Base-by-base conservation (phyloP, 2,797 vertebrate genomes). In the Melanotaenia pygmaea region DNA sequence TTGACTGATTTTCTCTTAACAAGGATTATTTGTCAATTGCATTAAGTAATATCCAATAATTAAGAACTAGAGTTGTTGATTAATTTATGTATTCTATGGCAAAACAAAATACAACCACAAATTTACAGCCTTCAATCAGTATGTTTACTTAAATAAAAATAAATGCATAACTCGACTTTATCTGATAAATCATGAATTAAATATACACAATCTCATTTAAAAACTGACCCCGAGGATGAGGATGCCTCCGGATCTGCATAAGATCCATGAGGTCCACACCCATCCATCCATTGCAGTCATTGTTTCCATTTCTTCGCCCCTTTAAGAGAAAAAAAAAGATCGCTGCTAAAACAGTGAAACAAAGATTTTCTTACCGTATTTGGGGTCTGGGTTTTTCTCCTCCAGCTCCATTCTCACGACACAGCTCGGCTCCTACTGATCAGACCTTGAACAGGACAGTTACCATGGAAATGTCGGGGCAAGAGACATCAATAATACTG, bases 381-480 rank as follows among this genome's bases (percentile, higher is more conserved):
- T 94, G 1, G 89, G 68, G 66, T 94, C 93, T 24, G 90, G 88
- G 10, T 82, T 93, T 87, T 94, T 94, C 32, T 93, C 93, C 61
- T 94, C 92, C 73, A 85, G 75, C 74, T 94, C 94, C 94, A 94
- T 94, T 84, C 59, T 88, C 70, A 47, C 68, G 3, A 16, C 76
- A 34, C 58, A 20, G 63, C 63, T 72, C 54, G 56, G 72, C 76
- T 81, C 53, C 70, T 69, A 77, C 80, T 58, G 81, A 59, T 89
- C 64, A 87, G 53, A 83, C 59, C 64, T 69, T 8, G 28, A 75
- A 85, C 85, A 61, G 87, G 77, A 79, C 80, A 87, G 91, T 90
- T 88, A 91, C 89, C 90, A 91, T 92, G 81, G 91, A 92, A 89
- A 91, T 91, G 65, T 85, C 59, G 70, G 75, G 77, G 64, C 26